Evolutionary conservation across 2,888 invertebrate species (phyloP), one percentile per base, ranked within the genome.

Genomic region (Belgica antarctica): DNA sequence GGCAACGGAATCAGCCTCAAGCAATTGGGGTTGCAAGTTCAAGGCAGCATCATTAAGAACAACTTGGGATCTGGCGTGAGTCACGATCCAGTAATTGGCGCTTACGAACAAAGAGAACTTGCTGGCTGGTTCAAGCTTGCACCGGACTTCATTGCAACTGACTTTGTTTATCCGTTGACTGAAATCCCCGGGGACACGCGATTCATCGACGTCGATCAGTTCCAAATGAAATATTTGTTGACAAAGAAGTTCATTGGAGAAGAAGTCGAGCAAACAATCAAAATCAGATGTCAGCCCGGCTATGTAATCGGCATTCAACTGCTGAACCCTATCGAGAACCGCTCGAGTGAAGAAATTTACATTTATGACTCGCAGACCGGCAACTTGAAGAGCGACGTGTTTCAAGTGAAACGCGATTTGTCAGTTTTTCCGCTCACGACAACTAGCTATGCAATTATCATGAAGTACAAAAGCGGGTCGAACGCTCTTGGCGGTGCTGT

Each of bases 1-100:
- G 92, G 94, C 2, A 93, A 92, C 75, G 97, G 97, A 8, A 87
- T 97, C 8, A 89, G 92, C 76, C 87, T 96, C 72, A 91, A 94
- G 75, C 92, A 94, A 78, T 82, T 96, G 25, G 95, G 95, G 17
- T 82, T 94, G 22, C 87, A 87, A 76, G 85, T 95, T 24, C 85
- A 86, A 71, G 89, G 90, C 71, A 89, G 91, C 5, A 81, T 83
- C 0, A 88, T 96, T 71, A 89, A 90, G 77, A 89, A 90, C 73
- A 98, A 97, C 78, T 85, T 85, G 34, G 82, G 88, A 70, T 90
- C 94, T 41, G 99, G 98, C 0, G 89, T 99, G 73, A 87, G 90
- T 69, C 98, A 97, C 76, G 90, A 98, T 80, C 94, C 97, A 0
- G 90, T 89, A 46, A 83, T 96, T 72, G 87, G 91, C 1, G 87